These are phyloP conservation scores for Paguma larvata DNA, from an alignment of 2,797 vertebrate genomes.

Conservation along the genomic window DNA sequence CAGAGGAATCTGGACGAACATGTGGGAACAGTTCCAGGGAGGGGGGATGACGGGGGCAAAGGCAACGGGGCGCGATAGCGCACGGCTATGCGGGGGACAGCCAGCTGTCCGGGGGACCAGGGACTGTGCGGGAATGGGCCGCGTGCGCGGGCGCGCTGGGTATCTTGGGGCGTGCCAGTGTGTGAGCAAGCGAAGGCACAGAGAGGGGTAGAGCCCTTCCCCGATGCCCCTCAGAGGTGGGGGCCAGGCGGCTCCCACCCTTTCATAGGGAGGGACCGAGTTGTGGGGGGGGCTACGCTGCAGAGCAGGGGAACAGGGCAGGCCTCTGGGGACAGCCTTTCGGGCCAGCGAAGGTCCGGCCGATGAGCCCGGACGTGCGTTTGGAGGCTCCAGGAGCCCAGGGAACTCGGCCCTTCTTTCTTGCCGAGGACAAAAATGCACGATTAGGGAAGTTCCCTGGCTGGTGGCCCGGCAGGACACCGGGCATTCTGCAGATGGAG, in stretches of 20 bases:
- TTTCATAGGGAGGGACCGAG: no score
- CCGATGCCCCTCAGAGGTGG: not conserved
- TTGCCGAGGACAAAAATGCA: no score
- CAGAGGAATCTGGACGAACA: not conserved
- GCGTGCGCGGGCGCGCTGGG: no score
- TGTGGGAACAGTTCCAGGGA: not conserved
- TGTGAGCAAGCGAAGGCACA: not conserved
- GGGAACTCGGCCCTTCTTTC: no score
- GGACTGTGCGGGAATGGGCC: not conserved
- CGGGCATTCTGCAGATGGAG: not conserved
- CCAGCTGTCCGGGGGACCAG: rapidly evolving
- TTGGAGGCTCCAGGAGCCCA: not conserved
- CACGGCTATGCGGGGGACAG: not conserved
- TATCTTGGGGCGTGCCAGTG: no score
- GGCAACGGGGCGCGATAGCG: not conserved
- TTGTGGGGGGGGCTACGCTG: rapidly evolving
- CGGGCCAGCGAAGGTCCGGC: not conserved
- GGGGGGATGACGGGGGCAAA: not conserved
- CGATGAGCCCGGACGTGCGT: not conserved
- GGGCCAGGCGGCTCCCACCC: not conserved
- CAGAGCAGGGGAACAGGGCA: no score
- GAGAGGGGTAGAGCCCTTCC: not conserved
- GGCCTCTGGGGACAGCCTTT: not conserved
- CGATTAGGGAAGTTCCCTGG: not conserved
- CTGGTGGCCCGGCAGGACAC: not conserved